Evolutionary conservation across 2,888 invertebrate genomes (phyloP), one percentile per base, ranked within the genome.

Genomic region (Allacma fusca): DNA sequence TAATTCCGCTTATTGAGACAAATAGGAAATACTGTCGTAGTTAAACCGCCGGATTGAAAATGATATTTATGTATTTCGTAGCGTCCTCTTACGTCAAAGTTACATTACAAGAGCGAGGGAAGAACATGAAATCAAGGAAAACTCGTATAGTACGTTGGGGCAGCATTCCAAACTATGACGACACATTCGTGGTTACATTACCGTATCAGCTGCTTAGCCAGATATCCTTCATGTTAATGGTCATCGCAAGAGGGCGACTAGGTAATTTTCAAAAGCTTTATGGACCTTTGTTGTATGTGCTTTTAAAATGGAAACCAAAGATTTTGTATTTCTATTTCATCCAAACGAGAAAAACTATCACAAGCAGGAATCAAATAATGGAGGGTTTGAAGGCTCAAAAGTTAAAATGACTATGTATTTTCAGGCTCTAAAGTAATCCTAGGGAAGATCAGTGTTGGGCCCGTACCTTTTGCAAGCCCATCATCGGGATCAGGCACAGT

Each of bases 391-490:
- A n/a, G n/a, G n/a, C n/a, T n/a, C n/a, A n/a, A n/a, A n/a, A n/a
- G n/a, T n/a, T n/a, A n/a, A n/a, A n/a, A n/a, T n/a, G n/a, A n/a
- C n/a, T 50, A 9, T 50, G 50, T 19, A 50, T 50, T 16, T 16
- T 16, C 50, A 88, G 88, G 88, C 7, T 92, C 92, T 85, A 92
- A 92, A 85, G 89, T 90, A 80, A 89, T 91, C 76, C 87, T 92
- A 19, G 92, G 92, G 0, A 91, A 90, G 85, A 91, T 91, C 34
- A 89, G 89, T 65, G 89, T 92, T 80, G 91, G 91, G 73, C 89
- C 90, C 64, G 79, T 82, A 28, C 81, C 83, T 2, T 81, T 79
- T 78, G 80, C 79, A 21, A 78, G 75, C 73, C 78, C 75, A 62
- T 72, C 80, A 80, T 91, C 79, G 85, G 62, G 75, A 1, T 72